Percentiles rank a stretch among this genome's conserved stretches.
These are phyloP conservation scores for Bombus soroeensis DNA, from an alignment of 1,140 invertebrate species.

Conservation along the genomic window DNA sequence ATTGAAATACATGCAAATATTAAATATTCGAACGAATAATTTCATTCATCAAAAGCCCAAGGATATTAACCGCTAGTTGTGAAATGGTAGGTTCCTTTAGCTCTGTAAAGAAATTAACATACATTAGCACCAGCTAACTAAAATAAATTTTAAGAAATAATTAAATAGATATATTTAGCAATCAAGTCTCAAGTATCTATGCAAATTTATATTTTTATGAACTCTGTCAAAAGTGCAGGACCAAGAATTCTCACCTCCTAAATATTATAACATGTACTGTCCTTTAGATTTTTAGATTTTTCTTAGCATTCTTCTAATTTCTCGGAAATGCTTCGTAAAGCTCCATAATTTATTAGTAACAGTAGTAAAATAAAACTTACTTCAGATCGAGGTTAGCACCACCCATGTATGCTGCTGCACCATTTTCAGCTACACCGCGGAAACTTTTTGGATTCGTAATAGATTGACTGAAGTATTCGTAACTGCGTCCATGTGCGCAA, in stretches of 20 bases:
- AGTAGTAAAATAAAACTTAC: constrained; percentile 36
- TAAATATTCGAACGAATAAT: not conserved
- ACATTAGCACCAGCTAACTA: not conserved
- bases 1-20: no score
- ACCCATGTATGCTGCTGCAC: constrained; percentile 51
- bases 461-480: constrained; percentile 85
- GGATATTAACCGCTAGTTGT: constrained; percentile 27
- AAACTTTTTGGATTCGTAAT: constrained; percentile 68
- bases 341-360: no score
- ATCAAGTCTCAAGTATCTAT: no score
- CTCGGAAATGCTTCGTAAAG: not conserved
- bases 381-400: constrained; percentile 38
- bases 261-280: no score
- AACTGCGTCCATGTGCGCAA: constrained; percentile 83
- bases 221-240: accelerated
- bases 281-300: no score
- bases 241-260: not conserved
- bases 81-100: constrained; percentile 24
- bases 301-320: not conserved
- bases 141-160: not conserved
- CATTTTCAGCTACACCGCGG: not conserved
- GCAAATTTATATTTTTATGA: no score
- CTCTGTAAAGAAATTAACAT: constrained; percentile 9
- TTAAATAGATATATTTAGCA: no score
- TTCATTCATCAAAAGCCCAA: constrained; percentile 12